Evolutionary conservation across 2,888 invertebrate species (phyloP), one percentile per base, ranked within the genome.

Genomic region (Drosophila neotestacea): DNA sequence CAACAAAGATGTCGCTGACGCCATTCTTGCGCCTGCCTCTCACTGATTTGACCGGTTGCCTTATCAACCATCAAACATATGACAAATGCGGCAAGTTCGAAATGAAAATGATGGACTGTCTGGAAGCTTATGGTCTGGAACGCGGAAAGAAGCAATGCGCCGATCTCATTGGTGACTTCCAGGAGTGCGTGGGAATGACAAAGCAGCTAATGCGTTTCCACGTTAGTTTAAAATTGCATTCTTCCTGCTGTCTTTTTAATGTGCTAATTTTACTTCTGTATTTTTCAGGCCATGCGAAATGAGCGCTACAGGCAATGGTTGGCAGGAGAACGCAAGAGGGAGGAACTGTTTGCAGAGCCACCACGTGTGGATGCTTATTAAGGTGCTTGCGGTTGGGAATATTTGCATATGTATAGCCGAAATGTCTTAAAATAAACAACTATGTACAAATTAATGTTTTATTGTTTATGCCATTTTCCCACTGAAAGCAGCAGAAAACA

Each of bases 71-170:
- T 80, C 96, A 96, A 90, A 92, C 94, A 86, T 93, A 94, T 83
- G 95, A 95, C 27, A 90, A 92, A 28, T 97, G 97, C 88, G 95
- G 94, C 38, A 93, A 94, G 64, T 93, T 96, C 78, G 97, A 97
- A 92, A 93, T 95, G 90, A 94, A 94, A 34, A 94, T 95, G 86
- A 94, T 96, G 93, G 96, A 97, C 77, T 97, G 97, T 85, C 88
- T 96, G 51, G 96, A 97, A 88, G 97, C 96, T 3, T 96, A 97
- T 77, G 97, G 97, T 1, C 81, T 95, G 9, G 94, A 95, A n/a
- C 93, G 94, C 42, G 96, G 95, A 0, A 80, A 92, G 38, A 87
- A 86, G n/a, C 94, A 95, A 89, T 97, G 97, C 90, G 88, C 91
- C 4, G 91, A 93, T 56, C 90, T 96, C 6, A 93, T 95, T 62